Evolutionary conservation across 2,888 invertebrate species (phyloP), one percentile per base, ranked within the genome.

Genomic region (Sericinus montela): DNA sequence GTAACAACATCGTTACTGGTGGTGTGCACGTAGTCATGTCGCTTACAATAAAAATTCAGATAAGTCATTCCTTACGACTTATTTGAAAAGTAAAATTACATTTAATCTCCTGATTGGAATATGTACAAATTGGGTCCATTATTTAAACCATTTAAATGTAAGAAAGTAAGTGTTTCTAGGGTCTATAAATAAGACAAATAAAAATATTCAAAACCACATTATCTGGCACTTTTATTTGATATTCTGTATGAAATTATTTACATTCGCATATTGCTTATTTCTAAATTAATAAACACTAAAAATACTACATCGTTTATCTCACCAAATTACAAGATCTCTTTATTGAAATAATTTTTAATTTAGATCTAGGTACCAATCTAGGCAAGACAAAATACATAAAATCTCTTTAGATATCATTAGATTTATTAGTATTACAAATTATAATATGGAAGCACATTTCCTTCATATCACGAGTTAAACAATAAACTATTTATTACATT

Each of bases 201-300:
- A 25, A 53, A 51, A 46, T 49, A 53, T 45, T 51, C 23, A 52
- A 52, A 55, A 56, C 56, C 55, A 75, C 73, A 73, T 70, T 68
- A 62, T 82, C 76, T 83, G 85, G 82, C 84, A 84, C 80, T 84
- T 84, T 86, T 82, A 69, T 85, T 19, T 60, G 57, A 62, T 57
- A 67, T 67, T 69, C 58, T 30, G 52, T 54, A 47, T 51, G 48
- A 75, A 67, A 75, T 69, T 81, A 84, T 82, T 72, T 80, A 83
- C 80, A 84, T 53, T 67, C 60, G 57, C 56, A 58, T 62, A 53
- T 19, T 60, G 54, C 55, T 54, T 58, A 60, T 52, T 53, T 60
- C 53, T 58, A 58, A 65, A 52, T 56, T 46, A 54, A 54, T 56
- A 58, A 63, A 65, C 63, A 69, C 64, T 65, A 60, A 55, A 67